These are phyloP conservation scores for Coelopa pilipes DNA, from an alignment of 2,888 invertebrate genomes.

Conservation along the genomic window DNA sequence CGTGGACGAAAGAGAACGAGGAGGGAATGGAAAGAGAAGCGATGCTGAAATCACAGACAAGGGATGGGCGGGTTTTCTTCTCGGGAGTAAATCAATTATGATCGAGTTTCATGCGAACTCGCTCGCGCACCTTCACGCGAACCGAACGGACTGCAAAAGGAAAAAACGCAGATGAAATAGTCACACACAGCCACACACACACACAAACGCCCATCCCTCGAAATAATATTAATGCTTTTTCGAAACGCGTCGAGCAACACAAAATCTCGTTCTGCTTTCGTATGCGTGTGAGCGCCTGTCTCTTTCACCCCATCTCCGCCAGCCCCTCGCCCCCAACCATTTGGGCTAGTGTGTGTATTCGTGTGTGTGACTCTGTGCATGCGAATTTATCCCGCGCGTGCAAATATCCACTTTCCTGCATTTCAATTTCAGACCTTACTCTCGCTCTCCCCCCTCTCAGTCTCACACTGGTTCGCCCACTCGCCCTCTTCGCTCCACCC, in stretches of 20 bases:
- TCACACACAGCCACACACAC: not conserved
- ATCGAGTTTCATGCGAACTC: too few relatives aligned
- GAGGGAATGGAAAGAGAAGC: too few relatives aligned
- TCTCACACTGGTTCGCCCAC: not conserved
- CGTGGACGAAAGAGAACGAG: too few relatives aligned
- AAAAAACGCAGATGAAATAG: not conserved
- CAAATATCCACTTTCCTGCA: not conserved
- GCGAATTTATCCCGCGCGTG: too few relatives aligned
- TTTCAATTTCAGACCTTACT: not conserved
- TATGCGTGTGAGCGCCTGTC: not conserved
- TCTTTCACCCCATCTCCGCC: not conserved
- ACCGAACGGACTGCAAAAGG: too few relatives aligned
- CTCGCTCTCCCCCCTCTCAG: not conserved
- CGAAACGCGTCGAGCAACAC: slow-evolving; percentile 6
- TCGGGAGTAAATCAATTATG: not conserved
- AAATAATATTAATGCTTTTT: slow-evolving; percentile 19
- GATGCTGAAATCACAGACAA: too few relatives aligned
- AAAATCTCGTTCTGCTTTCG: not conserved
- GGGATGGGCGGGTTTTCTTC: too few relatives aligned
- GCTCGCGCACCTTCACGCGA: too few relatives aligned
- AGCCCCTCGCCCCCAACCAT: not conserved
- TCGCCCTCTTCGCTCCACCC: not conserved
- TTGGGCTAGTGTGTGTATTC: not conserved
- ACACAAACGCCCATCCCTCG: not conserved
- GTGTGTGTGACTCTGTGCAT: not conserved